These are phyloP conservation scores for Sula dactylatra DNA, from an alignment of 2,113 vertebrate species.

Conservation along the genomic window DNA sequence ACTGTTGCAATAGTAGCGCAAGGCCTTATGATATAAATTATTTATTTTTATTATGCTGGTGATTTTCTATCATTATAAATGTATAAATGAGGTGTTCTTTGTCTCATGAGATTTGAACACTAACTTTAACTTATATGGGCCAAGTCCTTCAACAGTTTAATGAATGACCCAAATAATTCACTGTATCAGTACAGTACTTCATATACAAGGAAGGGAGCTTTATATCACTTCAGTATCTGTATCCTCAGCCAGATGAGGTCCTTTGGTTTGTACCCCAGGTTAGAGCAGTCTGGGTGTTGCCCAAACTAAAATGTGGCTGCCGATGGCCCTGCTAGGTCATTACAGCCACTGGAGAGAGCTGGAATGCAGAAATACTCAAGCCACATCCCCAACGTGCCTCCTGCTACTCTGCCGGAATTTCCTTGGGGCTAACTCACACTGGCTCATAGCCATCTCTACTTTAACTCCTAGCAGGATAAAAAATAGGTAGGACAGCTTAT, in stretches of 20 bases:
- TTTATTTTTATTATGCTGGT: background rate
- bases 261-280: background rate
- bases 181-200: background rate
- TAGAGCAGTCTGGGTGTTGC: background rate
- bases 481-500: background rate
- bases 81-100: background rate
- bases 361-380: constrained; percentile 27
- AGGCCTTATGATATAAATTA: background rate
- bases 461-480: constrained; percentile 9
- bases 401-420: constrained; percentile 54
- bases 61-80: background rate
- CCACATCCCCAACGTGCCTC: background rate
- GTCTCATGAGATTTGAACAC: background rate
- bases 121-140: background rate
- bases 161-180: constrained; percentile 1
- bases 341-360: constrained; percentile 2
- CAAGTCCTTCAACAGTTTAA: background rate
- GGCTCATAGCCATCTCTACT: background rate
- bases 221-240: background rate
- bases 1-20: background rate
- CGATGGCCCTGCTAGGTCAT: background rate
- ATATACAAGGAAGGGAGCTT: background rate
- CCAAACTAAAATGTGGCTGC: background rate
- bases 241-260: background rate
- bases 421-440: constrained; percentile 18